Evolutionary conservation across 2,888 invertebrate genomes (phyloP).

Genomic region (Azorinus chamasolen): DNA sequence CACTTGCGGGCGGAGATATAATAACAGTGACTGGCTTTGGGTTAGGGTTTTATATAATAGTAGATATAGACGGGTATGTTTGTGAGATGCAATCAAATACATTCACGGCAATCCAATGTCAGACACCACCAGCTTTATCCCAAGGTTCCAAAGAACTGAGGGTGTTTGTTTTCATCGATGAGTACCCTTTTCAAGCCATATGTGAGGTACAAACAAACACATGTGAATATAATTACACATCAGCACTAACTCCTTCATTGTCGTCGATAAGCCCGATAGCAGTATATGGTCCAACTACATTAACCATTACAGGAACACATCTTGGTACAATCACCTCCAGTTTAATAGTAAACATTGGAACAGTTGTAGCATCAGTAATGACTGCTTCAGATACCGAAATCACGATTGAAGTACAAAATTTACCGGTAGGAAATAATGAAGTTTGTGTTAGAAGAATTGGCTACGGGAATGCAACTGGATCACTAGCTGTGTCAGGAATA

Average conservation of each 20-base stretch:
- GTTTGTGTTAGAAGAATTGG: constrained; percentile 43
- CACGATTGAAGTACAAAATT: constrained; percentile 64
- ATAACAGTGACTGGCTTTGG: constrained; percentile 65
- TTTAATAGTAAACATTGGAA: constrained; percentile 67
- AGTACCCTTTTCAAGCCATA: constrained; percentile 17
- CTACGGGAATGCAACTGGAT: constrained; percentile 52
- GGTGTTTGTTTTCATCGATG: constrained; percentile 23
- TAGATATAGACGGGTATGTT: constrained; percentile 49
- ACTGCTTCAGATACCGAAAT: constrained; percentile 57
- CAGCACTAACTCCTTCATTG: constrained; percentile 65
- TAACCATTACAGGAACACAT: constrained; percentile 64
- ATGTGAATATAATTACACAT: constrained; percentile 59
- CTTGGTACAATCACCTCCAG: constrained; percentile 47
- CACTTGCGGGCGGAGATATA: constrained; percentile 54
- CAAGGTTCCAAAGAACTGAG: constrained; percentile 13
- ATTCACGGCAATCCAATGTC: constrained; percentile 45
- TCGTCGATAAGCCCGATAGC: constrained; percentile 47
- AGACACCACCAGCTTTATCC: constrained; percentile 45
- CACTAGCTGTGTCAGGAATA: constrained; percentile 29
- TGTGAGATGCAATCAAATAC: constrained; percentile 35
- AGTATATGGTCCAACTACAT: constrained; percentile 41
- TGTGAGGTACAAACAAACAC: constrained; percentile 17
- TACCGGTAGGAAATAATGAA: constrained; percentile 63
- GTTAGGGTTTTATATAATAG: constrained; percentile 34
- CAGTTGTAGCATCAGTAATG: constrained; percentile 58